Evolutionary conservation across 2,113 vertebrate species (phyloP).

Genomic region (Plotosus lineatus): DNA sequence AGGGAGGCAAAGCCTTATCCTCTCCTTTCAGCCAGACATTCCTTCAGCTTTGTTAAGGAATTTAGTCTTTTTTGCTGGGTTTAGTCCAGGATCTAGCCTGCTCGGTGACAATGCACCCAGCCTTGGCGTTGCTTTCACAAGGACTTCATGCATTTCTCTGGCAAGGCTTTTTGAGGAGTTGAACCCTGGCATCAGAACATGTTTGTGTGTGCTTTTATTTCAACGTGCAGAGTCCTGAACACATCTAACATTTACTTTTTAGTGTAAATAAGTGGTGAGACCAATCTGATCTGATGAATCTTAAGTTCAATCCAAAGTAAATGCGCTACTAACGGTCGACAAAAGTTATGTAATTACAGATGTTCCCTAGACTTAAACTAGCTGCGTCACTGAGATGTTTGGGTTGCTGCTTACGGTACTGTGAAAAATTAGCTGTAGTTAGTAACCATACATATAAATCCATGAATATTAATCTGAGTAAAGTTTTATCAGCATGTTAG

Average conservation of each 20-base stretch:
- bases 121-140: not conserved
- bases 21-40: conserved; percentile 28
- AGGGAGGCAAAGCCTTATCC: not conserved
- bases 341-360: not conserved
- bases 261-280: not conserved
- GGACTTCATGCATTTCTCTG: conserved; percentile 3
- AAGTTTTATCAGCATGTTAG: not conserved
- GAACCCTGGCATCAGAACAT: not conserved
- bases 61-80: conserved; percentile 24
- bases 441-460: not conserved
- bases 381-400: not conserved
- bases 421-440: not conserved
- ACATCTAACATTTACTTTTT: not conserved
- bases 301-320: not conserved
- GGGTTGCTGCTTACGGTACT: not conserved
- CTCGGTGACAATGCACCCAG: not conserved
- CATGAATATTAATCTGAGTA: not conserved
- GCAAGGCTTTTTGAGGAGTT: not conserved
- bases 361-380: not conserved
- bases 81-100: conserved; percentile 22
- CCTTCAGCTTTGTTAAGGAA: conserved; percentile 15
- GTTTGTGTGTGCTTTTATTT: not conserved
- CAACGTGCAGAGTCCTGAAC: not conserved
- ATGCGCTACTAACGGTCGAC: not conserved
- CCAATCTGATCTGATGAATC: not conserved